These are phyloP conservation scores for Galago senegalensis DNA, from an alignment of 2,797 vertebrate genomes.

Conservation along the genomic window DNA sequence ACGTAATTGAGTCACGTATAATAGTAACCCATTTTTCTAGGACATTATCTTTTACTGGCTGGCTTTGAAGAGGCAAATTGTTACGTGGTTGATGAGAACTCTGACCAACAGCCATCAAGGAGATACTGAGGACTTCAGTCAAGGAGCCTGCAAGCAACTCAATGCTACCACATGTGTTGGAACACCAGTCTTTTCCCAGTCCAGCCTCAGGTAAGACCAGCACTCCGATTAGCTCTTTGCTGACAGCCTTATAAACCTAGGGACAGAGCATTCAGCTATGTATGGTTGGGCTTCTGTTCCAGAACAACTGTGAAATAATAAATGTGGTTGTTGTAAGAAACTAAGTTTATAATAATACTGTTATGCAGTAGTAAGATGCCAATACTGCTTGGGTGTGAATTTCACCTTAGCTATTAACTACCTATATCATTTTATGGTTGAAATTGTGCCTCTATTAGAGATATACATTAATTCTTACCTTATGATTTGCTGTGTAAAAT, in stretches of 20 bases:
- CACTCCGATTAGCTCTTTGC: background rate
- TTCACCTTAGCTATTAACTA: background rate
- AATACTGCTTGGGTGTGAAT: background rate
- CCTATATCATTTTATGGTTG: background rate
- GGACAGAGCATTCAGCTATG: background rate
- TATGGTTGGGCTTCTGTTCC: background rate
- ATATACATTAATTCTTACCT: background rate
- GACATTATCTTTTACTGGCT: background rate
- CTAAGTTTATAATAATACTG: background rate
- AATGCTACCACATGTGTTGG: background rate
- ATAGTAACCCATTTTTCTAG: background rate
- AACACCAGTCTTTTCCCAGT: background rate
- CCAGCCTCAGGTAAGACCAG: background rate
- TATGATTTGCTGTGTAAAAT: background rate
- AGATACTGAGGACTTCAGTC: background rate
- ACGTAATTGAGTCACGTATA: accelerated
- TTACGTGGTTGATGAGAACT: background rate
- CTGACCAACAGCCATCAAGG: background rate
- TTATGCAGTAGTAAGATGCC: background rate
- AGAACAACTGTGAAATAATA: background rate
- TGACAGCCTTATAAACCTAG: background rate
- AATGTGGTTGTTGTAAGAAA: background rate
- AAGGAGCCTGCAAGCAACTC: accelerated
- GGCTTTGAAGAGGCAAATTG: background rate
- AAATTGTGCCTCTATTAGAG: background rate